Conservation (phyloP, 1,140 invertebrate genomes). For the Plectrocnemia conspersa region DNA sequence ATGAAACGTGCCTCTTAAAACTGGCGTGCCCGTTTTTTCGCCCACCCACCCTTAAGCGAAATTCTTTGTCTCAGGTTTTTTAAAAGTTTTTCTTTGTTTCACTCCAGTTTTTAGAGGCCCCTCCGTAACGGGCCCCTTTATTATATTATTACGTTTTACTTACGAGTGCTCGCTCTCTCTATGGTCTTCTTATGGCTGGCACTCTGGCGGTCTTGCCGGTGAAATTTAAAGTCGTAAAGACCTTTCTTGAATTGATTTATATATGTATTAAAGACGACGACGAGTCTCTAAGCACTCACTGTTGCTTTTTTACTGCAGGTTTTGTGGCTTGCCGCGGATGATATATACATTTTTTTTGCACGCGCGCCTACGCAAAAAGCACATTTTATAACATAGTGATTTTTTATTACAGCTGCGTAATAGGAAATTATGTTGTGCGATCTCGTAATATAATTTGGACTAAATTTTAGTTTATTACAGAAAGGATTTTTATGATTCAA, state of each 20-base stretch:
- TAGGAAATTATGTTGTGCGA: no score
- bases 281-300: neutral
- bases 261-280: conserved; percentile 4
- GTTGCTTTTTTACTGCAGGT: neutral
- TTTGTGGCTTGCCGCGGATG: no score
- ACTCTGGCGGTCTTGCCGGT: conserved; percentile 13
- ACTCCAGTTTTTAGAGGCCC: conserved; percentile 29
- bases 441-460: no score
- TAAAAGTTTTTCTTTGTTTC: conserved; percentile 36
- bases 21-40: conserved; percentile 5
- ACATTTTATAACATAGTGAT: no score
- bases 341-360: no score
- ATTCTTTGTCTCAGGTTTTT: conserved; percentile 34
- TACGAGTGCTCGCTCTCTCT: conserved; percentile 17
- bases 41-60: conserved; percentile 21
- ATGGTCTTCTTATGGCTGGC: conserved; percentile 19
- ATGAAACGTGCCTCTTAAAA: neutral
- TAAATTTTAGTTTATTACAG: no score
- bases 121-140: conserved; percentile 32
- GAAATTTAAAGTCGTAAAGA: conserved; percentile 26
- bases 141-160: conserved; percentile 34
- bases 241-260: conserved; percentile 29
- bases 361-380: neutral
- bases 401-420: no score
- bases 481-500: no score